phyloP scores from a whole-genome alignment of 2,113 vertebrate species.

The Cercopithecus mona region DNA sequence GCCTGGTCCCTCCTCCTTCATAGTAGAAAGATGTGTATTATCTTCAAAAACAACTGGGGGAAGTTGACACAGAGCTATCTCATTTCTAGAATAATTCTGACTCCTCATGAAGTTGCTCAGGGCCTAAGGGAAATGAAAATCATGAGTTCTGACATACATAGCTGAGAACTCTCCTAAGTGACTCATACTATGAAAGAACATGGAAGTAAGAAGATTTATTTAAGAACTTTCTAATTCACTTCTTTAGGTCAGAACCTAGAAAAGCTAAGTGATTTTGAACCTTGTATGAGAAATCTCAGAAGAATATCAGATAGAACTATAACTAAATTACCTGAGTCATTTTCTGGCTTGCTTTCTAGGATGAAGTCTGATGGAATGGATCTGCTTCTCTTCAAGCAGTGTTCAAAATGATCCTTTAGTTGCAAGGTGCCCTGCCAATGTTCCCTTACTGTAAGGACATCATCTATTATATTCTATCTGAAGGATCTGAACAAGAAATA shows the following conservation, averaged over 20 bases:
- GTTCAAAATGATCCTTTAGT: background rate
- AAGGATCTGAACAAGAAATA: conserved; percentile 4
- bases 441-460: background rate
- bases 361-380: background rate
- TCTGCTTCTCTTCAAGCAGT: background rate
- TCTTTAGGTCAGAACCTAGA: background rate
- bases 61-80: background rate
- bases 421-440: background rate
- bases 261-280: conserved; percentile 17
- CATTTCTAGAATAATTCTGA: conserved; percentile 31
- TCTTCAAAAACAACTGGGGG: background rate
- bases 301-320: background rate
- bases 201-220: conserved; percentile 4
- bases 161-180: background rate
- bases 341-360: conserved; percentile 17
- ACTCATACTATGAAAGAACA: background rate
- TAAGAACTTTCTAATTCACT: background rate
- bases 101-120: background rate
- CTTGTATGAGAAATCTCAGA: background rate
- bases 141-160: background rate
- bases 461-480: background rate
- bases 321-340: background rate
- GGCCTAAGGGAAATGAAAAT: background rate
- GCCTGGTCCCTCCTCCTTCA: background rate
- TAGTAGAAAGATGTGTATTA: background rate